phyloP scores from a whole-genome alignment of 1,140 invertebrate species.

The Aradophagus sp. region DNA sequence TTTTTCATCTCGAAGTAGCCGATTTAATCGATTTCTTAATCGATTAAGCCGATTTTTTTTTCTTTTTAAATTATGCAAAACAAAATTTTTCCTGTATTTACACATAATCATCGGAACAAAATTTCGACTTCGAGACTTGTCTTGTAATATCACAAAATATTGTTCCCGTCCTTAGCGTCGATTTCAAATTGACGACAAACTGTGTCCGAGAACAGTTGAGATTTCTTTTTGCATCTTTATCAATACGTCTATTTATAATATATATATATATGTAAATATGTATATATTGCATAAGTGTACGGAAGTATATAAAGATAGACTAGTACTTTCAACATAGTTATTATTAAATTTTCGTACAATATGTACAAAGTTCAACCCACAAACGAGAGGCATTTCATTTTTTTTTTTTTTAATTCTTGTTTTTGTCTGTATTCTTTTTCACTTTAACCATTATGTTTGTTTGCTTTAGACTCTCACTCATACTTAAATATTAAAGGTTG shows the following conservation, averaged over 20 bases:
- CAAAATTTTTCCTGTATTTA: too few species aligned
- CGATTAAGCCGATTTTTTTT: too few species aligned
- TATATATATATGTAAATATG: conserved; percentile 52
- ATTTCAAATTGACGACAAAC: conserved; percentile 49
- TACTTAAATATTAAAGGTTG: conserved; percentile 76
- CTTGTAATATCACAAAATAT: conserved; percentile 56
- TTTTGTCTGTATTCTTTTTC: conserved; percentile 54
- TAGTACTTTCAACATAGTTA: conserved; percentile 75
- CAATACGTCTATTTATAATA: conserved; percentile 46
- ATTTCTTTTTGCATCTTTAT: conserved; percentile 38
- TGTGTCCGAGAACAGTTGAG: conserved; percentile 53
- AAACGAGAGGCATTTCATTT: conserved; percentile 70
- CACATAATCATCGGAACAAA: too few species aligned
- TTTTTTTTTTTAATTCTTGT: conserved; percentile 57
- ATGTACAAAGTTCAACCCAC: conserved; percentile 74
- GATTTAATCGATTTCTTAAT: conserved; percentile 17
- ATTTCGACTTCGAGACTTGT: conserved; percentile 38
- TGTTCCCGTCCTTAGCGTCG: conserved; percentile 43
- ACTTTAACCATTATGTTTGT: conserved; percentile 57
- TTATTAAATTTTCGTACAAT: conserved; percentile 71
- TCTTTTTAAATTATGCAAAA: too few species aligned
- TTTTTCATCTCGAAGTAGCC: conserved; percentile 35
- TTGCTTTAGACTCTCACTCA: conserved; percentile 72
- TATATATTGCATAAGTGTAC: conserved; percentile 61
- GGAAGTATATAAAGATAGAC: conserved; percentile 73